Evolutionary conservation across 2,113 vertebrate genomes (phyloP).

Genomic region (Halcyon senegalensis): DNA sequence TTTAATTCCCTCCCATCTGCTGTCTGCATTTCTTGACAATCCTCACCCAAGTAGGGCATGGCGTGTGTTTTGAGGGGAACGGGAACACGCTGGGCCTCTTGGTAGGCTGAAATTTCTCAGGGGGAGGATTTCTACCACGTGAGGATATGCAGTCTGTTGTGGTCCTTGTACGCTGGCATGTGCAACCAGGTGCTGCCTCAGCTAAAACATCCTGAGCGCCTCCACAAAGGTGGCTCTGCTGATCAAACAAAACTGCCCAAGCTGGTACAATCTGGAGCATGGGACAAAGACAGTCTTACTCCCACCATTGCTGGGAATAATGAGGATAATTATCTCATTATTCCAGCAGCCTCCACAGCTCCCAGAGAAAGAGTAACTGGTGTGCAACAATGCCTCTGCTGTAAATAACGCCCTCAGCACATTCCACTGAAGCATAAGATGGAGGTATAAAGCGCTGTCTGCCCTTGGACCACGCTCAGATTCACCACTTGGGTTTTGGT

Average conservation of each 20-base stretch:
- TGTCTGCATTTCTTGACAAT: conserved; percentile 70
- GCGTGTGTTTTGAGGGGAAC: not conserved
- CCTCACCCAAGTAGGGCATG: conserved; percentile 70
- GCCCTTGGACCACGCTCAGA: not conserved
- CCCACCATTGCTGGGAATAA: not conserved
- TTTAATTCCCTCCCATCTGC: conserved; percentile 82
- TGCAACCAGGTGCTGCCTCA: not conserved
- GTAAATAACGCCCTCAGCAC: conserved; percentile 40
- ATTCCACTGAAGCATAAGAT: conserved; percentile 20
- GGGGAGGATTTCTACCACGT: not conserved
- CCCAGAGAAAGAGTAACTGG: conserved; percentile 24
- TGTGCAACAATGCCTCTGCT: conserved; percentile 57
- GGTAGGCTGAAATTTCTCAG: not conserved
- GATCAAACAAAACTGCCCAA: not conserved
- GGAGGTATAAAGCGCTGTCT: not conserved
- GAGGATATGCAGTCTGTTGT: not conserved
- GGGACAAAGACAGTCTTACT: conserved; percentile 38
- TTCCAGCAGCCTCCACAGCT: conserved; percentile 51
- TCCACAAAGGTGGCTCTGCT: not conserved
- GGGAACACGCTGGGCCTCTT: not conserved
- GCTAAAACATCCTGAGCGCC: rapidly evolving
- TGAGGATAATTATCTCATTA: conserved; percentile 59
- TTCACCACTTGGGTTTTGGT: not conserved
- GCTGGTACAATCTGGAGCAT: not conserved
- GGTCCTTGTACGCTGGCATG: rapidly evolving